Evolutionary conservation across 2,888 invertebrate species (phyloP), one percentile per base, ranked within the genome.

Genomic region (Scaptomyza flava): DNA sequence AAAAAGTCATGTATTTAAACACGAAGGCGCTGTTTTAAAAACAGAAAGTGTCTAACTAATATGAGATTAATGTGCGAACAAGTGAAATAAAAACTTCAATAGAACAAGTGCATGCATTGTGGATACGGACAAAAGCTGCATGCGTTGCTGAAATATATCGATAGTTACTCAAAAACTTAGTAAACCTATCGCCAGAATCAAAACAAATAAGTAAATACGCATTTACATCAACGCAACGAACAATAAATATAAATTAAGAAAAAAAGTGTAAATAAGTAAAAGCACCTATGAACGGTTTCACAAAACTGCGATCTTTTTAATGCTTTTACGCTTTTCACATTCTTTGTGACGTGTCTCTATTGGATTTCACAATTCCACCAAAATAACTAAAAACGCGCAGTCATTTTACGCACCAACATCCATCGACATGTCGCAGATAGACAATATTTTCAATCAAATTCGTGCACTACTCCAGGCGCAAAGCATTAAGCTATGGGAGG

Each of bases 401-500:
- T 68, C 59, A 68, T 63, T 38, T n/a, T 31, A n/a, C 27, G 12
- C 36, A 17, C 17, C 5, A 34, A 12, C 17, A 47, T 14, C 5
- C 3, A 17, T 33, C 31, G 3, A 8, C 8, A 91, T 91, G 91
- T 87, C 90, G n/a, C 87, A 89, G 46, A 90, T 91, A 53, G 95
- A 95, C 90, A 95, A 95, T 90, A 91, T 94, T 75, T 92, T 95
- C 14, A 94, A 95, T 56, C 94, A 94, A 92, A 92, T 96, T 12
- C 93, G 95, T 23, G 94, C 94, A 1, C 94, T 94, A 82, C 91
- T 97, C 36, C 95, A 96, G 76, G 92, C 93, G 59, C 94, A 95
- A 62, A 93, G 94, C 73, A 93, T 96, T 6, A 96, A 96, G 89
- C 91, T 97, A 64, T 97, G 97, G 96, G 93, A 95, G 77, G 92